Base-by-base conservation (phyloP, 1,140 invertebrate genomes). In the Aphelinus certus region DNA sequence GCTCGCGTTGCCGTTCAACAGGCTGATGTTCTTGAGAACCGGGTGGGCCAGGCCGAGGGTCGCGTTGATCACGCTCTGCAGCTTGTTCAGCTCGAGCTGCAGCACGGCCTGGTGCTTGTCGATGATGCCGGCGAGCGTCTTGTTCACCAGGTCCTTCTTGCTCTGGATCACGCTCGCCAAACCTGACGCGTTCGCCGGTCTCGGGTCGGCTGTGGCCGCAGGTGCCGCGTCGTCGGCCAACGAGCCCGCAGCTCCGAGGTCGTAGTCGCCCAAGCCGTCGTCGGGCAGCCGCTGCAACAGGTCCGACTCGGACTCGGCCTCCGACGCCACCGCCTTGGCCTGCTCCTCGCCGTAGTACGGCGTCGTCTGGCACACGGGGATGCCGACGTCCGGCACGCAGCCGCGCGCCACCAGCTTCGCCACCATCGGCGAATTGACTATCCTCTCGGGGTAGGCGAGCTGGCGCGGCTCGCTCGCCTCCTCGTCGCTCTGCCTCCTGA, bases 351-450 rank as follows among this genome's bases (percentile, higher is more conserved):
- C 26, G 26, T 26, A 26, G 26, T 26, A 26, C 26, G 26, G 26
- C 26, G 26, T 26, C 26, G 26, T 26, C 26, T 26, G 26, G 71
- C 79, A 81, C 1, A 79, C 46, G 0, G 79, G 79, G 0, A 82
- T 4, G 0, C 77, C 80, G 2, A 81, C 75, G 42, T 82, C 73
- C 0, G 81, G 80, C 1, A 79, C 45, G 46, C 81, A 83, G 26
- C 73, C 77, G 2, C 68, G 10, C 1, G 79, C 79, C 0, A 83
- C 71, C 0, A 82, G 66, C 3, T 74, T 79, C 3, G 81, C 81
- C 0, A 75, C 76, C 2, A 79, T 49, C 0, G 82, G 81, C 3
- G 77, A 75, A 43, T 79, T 68, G 2, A 81, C 3, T 0, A 82
- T 63, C 10, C 77, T 82, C 1, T 76, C 79, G 0, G 79, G 65